Base-by-base conservation (phyloP, 2,888 invertebrate genomes). In the Mythimna lalbum region DNA sequence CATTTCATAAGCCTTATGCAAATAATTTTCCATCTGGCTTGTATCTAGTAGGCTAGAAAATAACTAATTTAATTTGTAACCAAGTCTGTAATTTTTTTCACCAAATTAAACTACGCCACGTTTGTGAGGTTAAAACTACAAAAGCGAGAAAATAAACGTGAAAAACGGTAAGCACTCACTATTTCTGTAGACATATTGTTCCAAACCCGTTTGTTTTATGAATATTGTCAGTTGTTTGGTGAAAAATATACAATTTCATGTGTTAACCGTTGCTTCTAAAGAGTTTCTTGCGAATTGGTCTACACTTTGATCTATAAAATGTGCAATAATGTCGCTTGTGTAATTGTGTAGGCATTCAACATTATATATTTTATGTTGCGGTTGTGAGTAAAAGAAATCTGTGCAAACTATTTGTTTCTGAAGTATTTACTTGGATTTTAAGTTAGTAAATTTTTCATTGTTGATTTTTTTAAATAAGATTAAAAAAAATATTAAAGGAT, bases 151-250 rank as follows among this genome's bases (percentile, higher is more conserved):
- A 75, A 81, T 62, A 52, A 14, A 72, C 19, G 57, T 5, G 53
- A 43, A 69, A 78, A 72, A 80, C 75, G 76, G 82, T 82, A 76
- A 63, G 77, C 12, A n/a, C 57, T 64, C 17, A 72, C 63, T 72
- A 67, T 73, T 56, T 72, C 56, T 76, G 55, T n/a, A 31, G 21
- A 61, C 55, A 52, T 63, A 63, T 74, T 77, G 72, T 67, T 12
- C 47, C 66, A 73, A 80, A 82, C 80, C 70, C 1, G 84, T 83
- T 82, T 10, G 6, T 49, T 64, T 76, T 78, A 83, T 70, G 80
- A 53, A 73, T 68, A 78, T 66, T 70, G 73, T 53, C 61, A 52
- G 63, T 56, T 57, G 50, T 78, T 76, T 72, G 64, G 61, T 66
- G 62, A 60, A 69, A 68, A 76, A 66, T 59, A 62, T 39, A 65